phyloP scores from a whole-genome alignment of 2,888 invertebrate species.

The Piscicola geometra region DNA sequence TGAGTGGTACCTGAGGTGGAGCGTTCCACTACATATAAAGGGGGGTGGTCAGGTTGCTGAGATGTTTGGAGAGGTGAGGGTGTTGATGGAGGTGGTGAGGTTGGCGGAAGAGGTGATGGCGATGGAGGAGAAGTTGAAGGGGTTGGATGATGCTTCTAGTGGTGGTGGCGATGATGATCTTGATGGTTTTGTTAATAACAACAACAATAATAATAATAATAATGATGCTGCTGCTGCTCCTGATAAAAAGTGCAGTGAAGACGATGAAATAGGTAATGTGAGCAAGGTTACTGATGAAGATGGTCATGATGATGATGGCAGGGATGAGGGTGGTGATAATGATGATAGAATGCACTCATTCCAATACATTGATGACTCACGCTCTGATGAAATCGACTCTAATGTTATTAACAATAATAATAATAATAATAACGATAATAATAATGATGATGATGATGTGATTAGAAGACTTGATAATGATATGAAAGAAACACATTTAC shows the following conservation, averaged over 20 bases:
- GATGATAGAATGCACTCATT: background rate
- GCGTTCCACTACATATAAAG: constrained; percentile 73
- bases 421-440: background rate
- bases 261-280: too few relatives aligned
- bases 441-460: constrained; percentile 8
- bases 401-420: too few relatives aligned
- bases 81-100: constrained; percentile 54
- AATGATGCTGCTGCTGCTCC: constrained; percentile 2
- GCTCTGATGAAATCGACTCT: constrained; percentile 10
- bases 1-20: constrained; percentile 85
- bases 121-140: too few relatives aligned
- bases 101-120: constrained; percentile 39
- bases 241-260: too few relatives aligned
- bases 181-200: constrained; percentile 47
- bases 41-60: constrained; percentile 62
- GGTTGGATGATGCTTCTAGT: too few relatives aligned
- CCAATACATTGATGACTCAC: constrained; percentile 29
- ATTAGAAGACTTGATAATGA: background rate
- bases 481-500: too few relatives aligned
- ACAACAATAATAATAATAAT: constrained; percentile 38
- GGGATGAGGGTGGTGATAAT: too few relatives aligned
- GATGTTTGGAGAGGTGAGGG: constrained; percentile 54
- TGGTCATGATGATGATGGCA: too few relatives aligned
- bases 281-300: too few relatives aligned
- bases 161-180: too few relatives aligned